These are phyloP conservation scores for Mormyrus lacerda DNA, from an alignment of 2,113 vertebrate genomes.

Conservation along the genomic window DNA sequence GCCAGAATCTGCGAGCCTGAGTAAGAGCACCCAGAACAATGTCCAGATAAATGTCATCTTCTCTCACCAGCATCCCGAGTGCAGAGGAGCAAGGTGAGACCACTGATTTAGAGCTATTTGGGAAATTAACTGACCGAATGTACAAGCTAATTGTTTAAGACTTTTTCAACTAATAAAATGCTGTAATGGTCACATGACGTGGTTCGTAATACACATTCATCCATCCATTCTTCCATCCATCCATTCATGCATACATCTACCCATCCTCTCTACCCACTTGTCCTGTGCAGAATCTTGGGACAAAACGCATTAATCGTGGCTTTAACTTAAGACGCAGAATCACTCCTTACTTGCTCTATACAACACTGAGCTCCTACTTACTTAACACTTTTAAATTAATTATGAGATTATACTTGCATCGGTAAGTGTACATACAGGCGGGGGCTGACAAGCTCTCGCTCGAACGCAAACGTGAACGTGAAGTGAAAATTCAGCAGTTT, in stretches of 20 bases:
- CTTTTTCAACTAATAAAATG: not conserved
- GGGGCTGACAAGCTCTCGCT: not conserved
- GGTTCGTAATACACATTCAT: not conserved
- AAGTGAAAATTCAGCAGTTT: not conserved
- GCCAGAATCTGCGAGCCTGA: slow-evolving; percentile 50
- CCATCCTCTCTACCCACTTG: not conserved
- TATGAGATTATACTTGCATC: not conserved
- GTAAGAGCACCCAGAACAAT: slow-evolving; percentile 54
- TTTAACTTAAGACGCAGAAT: not conserved
- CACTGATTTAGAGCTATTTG: not conserved
- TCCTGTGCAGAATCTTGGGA: not conserved
- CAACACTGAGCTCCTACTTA: not conserved
- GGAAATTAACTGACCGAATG: not conserved
- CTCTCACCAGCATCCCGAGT: slow-evolving; percentile 43
- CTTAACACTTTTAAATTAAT: not conserved
- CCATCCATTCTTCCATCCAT: not conserved
- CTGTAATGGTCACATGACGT: not conserved
- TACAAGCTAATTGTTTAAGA: not conserved
- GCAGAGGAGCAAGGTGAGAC: not conserved
- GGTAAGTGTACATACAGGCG: not conserved
- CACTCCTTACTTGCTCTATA: not conserved
- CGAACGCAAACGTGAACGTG: not conserved
- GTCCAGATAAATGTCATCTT: slow-evolving; percentile 29
- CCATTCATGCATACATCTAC: not conserved
- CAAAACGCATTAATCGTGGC: not conserved